Conservation (phyloP, 2,113 vertebrate species). For the Malurus alboscapulatus region DNA sequence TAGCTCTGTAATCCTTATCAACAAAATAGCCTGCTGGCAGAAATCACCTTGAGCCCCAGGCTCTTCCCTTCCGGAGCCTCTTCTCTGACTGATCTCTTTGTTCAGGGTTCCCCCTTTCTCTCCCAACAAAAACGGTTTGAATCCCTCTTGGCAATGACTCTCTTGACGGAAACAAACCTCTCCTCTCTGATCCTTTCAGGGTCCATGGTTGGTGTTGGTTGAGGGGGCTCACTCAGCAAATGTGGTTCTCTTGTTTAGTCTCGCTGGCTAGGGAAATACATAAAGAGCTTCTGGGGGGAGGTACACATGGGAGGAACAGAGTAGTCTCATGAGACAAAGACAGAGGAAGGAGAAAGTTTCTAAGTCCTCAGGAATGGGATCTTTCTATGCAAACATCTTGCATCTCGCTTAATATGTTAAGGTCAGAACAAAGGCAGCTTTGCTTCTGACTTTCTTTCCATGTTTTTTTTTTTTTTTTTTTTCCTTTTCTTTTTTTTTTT, state of each 20-base stretch:
- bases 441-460: background rate
- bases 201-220: background rate
- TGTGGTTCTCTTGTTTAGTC: background rate
- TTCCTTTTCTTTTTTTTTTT: background rate
- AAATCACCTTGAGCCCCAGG: constrained; percentile 10
- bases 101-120: background rate
- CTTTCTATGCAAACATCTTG: background rate
- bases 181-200: background rate
- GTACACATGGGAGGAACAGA: background rate
- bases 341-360: background rate
- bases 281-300: background rate
- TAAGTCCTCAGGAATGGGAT: background rate
- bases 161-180: background rate
- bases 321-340: background rate
- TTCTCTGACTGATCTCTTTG: background rate
- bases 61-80: background rate
- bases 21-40: background rate
- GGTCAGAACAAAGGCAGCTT: background rate
- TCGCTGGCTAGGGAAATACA: background rate
- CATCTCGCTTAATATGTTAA: background rate
- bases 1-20: background rate
- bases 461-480: background rate
- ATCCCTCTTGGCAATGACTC: background rate
- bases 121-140: background rate
- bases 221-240: background rate